Evolutionary conservation across 2,888 invertebrate species (phyloP), one percentile per base, ranked within the genome.

Genomic region (Polyommatus icarus): DNA sequence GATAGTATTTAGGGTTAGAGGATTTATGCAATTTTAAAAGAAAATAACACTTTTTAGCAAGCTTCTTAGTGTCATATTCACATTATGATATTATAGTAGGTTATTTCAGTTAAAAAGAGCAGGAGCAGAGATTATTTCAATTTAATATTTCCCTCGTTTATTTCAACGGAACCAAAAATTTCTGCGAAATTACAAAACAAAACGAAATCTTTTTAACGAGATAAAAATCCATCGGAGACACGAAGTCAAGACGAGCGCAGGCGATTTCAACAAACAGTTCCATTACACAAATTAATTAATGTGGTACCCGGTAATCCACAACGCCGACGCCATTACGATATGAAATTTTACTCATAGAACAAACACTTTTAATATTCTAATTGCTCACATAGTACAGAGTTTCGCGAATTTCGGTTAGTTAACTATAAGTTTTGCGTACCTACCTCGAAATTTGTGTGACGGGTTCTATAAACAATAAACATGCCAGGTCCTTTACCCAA

Each of bases 361-460:
- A 81, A 82, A 83, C 83, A 83, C 80, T 81, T 82, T 82, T 83
- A 83, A 83, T 83, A 83, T 82, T 83, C 82, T 83, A 83, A 83
- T 83, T 83, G 82, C 83, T 82, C 81, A 81, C 83, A 83, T 83
- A 82, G 82, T 83, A 82, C 80, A 78, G 82, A 83, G 80, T 83
- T 82, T 82, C 81, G 72, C 80, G 78, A 80, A 78, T 81, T 79
- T 81, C 80, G 80, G 82, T 79, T 80, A 78, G 79, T 79, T 77
- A 78, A 80, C 80, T 79, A 80, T 81, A 80, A 81, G 80, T 81
- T 83, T 80, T 81, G 77, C 80, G 12, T 67, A 67, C 79, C 79
- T 67, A 67, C 79, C 79, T 78, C 81, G 78, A 77, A 76, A 61
- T 77, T 75, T 77, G 59, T 76, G 10, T 46, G 10, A 46, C 10